Evolutionary conservation across 2,113 vertebrate genomes (phyloP), one percentile per base, ranked within the genome.

Genomic region (Galemys pyrenaicus): DNA sequence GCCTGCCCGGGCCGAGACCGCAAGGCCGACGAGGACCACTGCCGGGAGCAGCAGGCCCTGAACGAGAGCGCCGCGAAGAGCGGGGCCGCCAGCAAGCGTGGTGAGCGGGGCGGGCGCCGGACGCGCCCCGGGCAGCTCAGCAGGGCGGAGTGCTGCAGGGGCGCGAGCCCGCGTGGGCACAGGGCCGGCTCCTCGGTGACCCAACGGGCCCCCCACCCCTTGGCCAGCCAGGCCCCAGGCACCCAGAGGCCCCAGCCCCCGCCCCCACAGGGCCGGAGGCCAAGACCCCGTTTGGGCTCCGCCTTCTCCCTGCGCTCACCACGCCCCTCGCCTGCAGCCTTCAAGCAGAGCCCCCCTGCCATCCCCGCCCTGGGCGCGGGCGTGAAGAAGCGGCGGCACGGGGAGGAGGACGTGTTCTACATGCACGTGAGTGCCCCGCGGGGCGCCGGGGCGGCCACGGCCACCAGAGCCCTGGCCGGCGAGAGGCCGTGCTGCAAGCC

Each of bases 1-100:
- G 99, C 99, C 28, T 99, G 99, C 91, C 99, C 99, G 0, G 99
- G 99, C 79, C 98, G 99, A 35, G 99, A 99, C 96, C 98, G 99
- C 2, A 99, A 99, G 94, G 99, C 99, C 0, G 99, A 99, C 0
- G 99, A 99, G 90, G 99, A 99, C 92, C 99, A 99, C 96, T 99
- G 98, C 98, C 98, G 99, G 3, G 99, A 99, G 97, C 99, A 99
- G 89, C 99, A 99, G 91, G 99, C 99, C 4, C 97, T 99, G 93
- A 99, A 98, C 0, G 99, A 99, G 49, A 99, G 89, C 0, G 98
- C 99, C 0, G 96, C 98, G 7, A 99, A 99, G 97, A 99, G 99
- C 0, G 98, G 99, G 81, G 98, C 97, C 0, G 97, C 98, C 97
- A 99, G 98, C 98, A 99, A 99, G 73, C 99, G 99, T 56, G 98